Base-by-base conservation (phyloP, 1,140 invertebrate species). In the Drosophila repletoides region DNA sequence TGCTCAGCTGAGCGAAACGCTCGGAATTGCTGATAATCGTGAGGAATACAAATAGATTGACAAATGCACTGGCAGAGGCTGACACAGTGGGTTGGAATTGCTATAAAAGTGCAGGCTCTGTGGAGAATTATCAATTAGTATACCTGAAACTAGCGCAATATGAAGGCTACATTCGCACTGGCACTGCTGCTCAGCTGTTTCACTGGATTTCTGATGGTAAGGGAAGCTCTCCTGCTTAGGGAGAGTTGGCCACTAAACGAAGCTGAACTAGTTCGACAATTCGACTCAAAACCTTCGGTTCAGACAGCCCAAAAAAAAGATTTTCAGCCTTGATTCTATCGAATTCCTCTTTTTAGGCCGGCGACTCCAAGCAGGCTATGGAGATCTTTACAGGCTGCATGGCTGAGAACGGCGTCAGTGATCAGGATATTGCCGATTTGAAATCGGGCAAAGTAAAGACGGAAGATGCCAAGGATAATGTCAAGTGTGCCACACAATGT, bases 401-500 rank as follows among this genome's bases (percentile, higher is more conserved):
- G 9, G 17, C 55, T 10, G 83, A 88, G 24, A 77, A 76, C 3
- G 71, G 74, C 0, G 71, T 88, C 1, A 22, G 45, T 1, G 0
- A 2, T 1, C 63, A 88, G 26, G 83, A 88, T 1, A 2, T 88
- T 0, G 0, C 1, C 0, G 63, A 83, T 19, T 5, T 88, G 14
- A 74, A 61, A 2, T 17, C 45, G 9, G 83, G 83, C 15, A 72
- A 75, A 19, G 29, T 41, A 1, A 69, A 72, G 26, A 4, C 51
- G 0, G 34, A 45, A 1, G 59, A 80, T 9, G 63, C 41, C 36
- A 86, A 79, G 58, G 71, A 88, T 5, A 83, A 46, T 6, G 2
- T 88, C 0, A 88, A 88, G 43, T 88, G 83, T 26, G 55, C 60
- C 22, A 36, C 70, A 0, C 77, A 79, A 26, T 88, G 83, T n/a